phyloP scores from a whole-genome alignment of 2,113 vertebrate genomes.

The Nesoenas mayeri region DNA sequence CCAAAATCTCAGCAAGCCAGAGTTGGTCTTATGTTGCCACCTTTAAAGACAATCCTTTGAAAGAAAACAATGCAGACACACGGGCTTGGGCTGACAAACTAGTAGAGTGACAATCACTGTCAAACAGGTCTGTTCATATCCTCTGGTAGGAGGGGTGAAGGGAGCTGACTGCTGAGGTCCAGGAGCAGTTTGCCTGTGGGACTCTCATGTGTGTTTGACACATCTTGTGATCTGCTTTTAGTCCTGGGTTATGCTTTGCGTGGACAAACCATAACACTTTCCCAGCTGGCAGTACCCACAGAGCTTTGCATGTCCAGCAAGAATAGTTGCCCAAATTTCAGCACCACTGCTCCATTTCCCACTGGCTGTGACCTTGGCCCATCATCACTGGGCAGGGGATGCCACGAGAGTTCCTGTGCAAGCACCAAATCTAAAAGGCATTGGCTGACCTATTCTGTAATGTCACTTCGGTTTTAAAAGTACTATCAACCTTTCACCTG shows the following conservation, averaged over 20 bases:
- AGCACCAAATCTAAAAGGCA: slow-evolving; percentile 40
- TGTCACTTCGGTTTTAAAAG: slow-evolving; percentile 55
- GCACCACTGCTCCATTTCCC: not conserved
- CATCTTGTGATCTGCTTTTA: slow-evolving; percentile 30
- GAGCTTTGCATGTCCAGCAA: not conserved
- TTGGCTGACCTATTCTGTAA: slow-evolving; percentile 23
- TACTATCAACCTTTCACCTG: slow-evolving; percentile 70
- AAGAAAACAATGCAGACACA: not conserved
- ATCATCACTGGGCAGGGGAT: not conserved
- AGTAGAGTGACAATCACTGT: not conserved
- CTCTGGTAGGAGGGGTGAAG: not conserved
- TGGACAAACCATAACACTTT: not conserved
- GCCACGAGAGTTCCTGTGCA: not conserved
- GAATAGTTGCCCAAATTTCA: not conserved
- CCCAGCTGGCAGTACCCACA: not conserved
- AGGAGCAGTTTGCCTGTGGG: not conserved
- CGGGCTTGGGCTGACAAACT: not conserved
- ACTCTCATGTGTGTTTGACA: not conserved
- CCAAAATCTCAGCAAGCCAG: not conserved
- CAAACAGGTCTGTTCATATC: not conserved
- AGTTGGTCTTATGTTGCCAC: not conserved
- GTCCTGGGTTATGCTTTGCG: slow-evolving; percentile 7
- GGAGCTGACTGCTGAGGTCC: not conserved
- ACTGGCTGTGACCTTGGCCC: fast-evolving
- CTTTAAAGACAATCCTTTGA: not conserved